phyloP scores from a whole-genome alignment of 2,797 vertebrate species.

The Hoplostethus mediterraneus region DNA sequence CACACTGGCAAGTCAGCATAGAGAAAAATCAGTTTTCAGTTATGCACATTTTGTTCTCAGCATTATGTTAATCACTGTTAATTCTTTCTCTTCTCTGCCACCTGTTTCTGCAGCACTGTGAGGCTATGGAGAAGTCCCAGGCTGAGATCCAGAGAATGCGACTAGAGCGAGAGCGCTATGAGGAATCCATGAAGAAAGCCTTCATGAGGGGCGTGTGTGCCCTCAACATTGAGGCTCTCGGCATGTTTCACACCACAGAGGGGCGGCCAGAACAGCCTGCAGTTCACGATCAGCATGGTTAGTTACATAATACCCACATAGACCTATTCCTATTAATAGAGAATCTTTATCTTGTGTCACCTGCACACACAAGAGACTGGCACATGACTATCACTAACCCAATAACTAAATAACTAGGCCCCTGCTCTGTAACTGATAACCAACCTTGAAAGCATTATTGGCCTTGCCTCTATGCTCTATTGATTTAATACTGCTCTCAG shows the following conservation, averaged over 20 bases:
- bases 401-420: not conserved
- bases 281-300: slow-evolving; percentile 80
- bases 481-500: slow-evolving; percentile 25
- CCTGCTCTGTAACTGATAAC: not conserved
- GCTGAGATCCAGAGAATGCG: slow-evolving; percentile 89
- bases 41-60: not conserved
- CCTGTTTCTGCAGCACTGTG: slow-evolving; percentile 81
- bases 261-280: slow-evolving; percentile 69
- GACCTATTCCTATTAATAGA: not conserved
- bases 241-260: slow-evolving; percentile 90
- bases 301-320: slow-evolving; percentile 32
- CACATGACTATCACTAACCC: not conserved
- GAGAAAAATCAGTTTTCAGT: not conserved
- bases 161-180: slow-evolving; percentile 89
- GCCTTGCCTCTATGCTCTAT: slow-evolving; percentile 25
- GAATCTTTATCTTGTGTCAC: not conserved
- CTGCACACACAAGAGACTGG: not conserved
- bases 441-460: slow-evolving; percentile 13
- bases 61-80: not conserved
- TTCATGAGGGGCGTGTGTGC: slow-evolving; percentile 99
- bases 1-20: not conserved
- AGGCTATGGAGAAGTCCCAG: slow-evolving; percentile 87
- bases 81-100: not conserved
- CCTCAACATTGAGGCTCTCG: slow-evolving; percentile 96
- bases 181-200: slow-evolving; percentile 96